Conservation (phyloP, 2,888 invertebrate species). For the Stenolophus ochropezus region DNA sequence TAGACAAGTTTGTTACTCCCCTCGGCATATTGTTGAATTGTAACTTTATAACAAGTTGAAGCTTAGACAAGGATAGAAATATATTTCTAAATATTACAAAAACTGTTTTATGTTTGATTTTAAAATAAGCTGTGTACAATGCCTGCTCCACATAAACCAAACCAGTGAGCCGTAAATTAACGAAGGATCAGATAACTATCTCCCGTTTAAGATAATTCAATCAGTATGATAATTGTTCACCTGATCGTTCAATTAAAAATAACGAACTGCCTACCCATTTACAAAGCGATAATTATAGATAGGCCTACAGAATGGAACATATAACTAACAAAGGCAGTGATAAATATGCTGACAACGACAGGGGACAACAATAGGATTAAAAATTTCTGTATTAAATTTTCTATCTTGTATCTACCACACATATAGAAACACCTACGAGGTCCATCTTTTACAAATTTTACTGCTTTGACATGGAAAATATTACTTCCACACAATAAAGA, state of each 20-base stretch:
- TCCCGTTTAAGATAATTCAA: slow-evolving; percentile 54
- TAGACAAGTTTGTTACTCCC: no score
- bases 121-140: no score
- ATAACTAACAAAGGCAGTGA: slow-evolving; percentile 42
- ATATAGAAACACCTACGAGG: slow-evolving; percentile 23
- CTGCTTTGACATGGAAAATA: no score
- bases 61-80: no score
- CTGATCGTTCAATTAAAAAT: slow-evolving; percentile 58
- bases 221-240: slow-evolving; percentile 53
- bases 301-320: background rate
- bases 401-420: slow-evolving; percentile 51
- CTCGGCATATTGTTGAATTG: no score
- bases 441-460: no score
- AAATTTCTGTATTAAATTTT: slow-evolving; percentile 42
- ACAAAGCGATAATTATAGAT: background rate
- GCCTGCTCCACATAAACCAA: background rate
- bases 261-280: slow-evolving; percentile 48
- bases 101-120: no score
- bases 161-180: slow-evolving; percentile 33
- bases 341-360: slow-evolving; percentile 50
- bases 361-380: slow-evolving; percentile 52
- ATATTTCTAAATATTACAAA: no score
- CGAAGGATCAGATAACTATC: slow-evolving; percentile 35
- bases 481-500: no score
- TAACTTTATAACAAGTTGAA: no score